Evolutionary conservation across 1,140 invertebrate species (phyloP).

Genomic region (Ptiloglossa arizonensis): DNA sequence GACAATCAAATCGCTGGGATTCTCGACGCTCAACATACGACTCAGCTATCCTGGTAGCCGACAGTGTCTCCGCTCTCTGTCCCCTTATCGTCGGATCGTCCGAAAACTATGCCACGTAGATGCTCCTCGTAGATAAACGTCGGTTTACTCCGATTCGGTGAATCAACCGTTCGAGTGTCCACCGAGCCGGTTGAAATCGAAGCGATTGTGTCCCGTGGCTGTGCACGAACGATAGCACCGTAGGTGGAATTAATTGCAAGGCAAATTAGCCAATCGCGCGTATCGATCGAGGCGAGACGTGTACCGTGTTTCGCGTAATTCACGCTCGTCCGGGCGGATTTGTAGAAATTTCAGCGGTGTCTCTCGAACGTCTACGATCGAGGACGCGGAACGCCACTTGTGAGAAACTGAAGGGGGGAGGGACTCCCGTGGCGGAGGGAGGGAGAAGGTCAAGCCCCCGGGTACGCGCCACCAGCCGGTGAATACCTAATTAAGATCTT

Average conservation of each 20-base stretch:
- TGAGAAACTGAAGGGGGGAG: no score
- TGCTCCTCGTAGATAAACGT: slow-evolving; percentile 30
- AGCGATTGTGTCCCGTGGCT: no score
- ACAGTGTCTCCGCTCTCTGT: not conserved
- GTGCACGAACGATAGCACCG: no score
- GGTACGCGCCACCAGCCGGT: slow-evolving; percentile 57
- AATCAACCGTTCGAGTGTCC: slow-evolving; percentile 12
- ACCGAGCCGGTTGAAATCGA: not conserved
- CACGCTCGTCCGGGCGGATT: slow-evolving; percentile 35
- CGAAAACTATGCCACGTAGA: slow-evolving; percentile 41
- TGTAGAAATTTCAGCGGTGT: slow-evolving; percentile 58
- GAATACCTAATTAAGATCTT: slow-evolving; percentile 80
- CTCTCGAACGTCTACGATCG: slow-evolving; percentile 45
- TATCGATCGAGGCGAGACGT: slow-evolving; percentile 1
- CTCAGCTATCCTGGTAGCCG: not conserved
- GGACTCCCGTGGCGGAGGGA: no score
- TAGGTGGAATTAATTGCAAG: slow-evolving; percentile 29
- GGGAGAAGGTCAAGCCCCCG: slow-evolving; percentile 52
- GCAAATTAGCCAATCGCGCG: slow-evolving; percentile 24
- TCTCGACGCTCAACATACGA: slow-evolving; percentile 4
- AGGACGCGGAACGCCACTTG: slow-evolving; percentile 6
- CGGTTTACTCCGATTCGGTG: slow-evolving; percentile 14
- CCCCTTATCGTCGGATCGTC: slow-evolving; percentile 22
- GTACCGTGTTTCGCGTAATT: slow-evolving; percentile 29
- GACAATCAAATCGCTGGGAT: slow-evolving; percentile 59